Base-by-base conservation (phyloP, 2,797 vertebrate genomes). In the Lagorchestes hirsutus region DNA sequence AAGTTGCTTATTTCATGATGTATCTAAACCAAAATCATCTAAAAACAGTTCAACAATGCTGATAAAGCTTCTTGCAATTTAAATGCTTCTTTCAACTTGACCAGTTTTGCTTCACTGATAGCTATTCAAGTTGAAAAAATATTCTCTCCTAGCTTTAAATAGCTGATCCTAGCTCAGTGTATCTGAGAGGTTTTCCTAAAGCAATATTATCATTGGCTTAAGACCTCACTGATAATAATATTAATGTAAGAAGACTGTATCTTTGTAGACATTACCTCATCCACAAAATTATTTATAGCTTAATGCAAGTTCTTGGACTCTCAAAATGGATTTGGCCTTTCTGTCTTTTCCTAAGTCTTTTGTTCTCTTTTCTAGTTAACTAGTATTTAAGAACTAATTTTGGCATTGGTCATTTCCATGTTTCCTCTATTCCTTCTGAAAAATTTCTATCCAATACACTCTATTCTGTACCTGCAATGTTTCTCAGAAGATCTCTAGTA, bases 251-350 rank as follows among this genome's bases (percentile, higher is more conserved):
- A 50, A 24, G 22, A 87, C 3, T n/a, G 34, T 50, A 87, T 87
- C 40, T 87, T 46, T 87, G 3, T 87, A 27, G 74, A 87, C 2
- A 46, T 46, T 11, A 46, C 24, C 50, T 87, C 40, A 87, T 28
- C n/a, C 74, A 87, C 24, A 50, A 87, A 50, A 87, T 87, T 27
- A 87, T 27, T 46, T 46, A 50, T 46, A 87, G 40, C 24, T 95
- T 82, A 97, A 93, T 93, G 57, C 5, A 95, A 90, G 34, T 97
- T 94, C n/a, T 94, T 91, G 93, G 57, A 97, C 90, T 90, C 54
- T 93, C 90, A 95, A 57, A 92, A 54, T 31, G 94, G 58, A 22
- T 92, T 74, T 92, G 50, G 52, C 58, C 57, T 95, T 93, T 57
- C 82, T 28, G 54, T 93, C 57, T 57, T 58, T 96, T 96, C 50